These are phyloP conservation scores for Pristionchus maxplancki DNA, from an alignment of 2,888 invertebrate genomes.

Conservation along the genomic window DNA sequence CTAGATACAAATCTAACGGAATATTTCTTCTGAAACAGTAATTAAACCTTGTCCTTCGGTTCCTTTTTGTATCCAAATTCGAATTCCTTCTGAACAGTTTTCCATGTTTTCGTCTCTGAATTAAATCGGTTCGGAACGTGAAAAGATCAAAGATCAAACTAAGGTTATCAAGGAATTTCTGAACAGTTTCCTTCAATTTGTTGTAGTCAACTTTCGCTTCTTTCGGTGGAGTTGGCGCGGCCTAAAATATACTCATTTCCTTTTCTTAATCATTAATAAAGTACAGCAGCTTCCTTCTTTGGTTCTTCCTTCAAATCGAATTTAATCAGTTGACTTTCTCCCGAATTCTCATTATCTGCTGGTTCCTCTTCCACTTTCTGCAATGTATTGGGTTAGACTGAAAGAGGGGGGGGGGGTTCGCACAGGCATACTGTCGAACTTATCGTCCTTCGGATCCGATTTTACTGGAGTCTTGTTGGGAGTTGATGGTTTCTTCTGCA, in stretches of 20 bases:
- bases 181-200: constrained; percentile 36
- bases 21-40: not conserved
- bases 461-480: not conserved
- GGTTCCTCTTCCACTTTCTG: constrained; percentile 27
- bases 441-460: constrained; percentile 7
- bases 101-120: constrained; percentile 17
- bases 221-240: not conserved
- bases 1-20: not conserved
- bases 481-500: constrained; percentile 23
- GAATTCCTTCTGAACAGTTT: constrained; percentile 2
- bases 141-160: constrained; percentile 30
- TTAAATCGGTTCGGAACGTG: not conserved
- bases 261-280: not conserved
- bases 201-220: constrained; percentile 26
- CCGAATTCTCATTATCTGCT: constrained; percentile 30
- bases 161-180: constrained; percentile 35
- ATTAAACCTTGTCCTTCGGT: not conserved
- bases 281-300: not conserved
- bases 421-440: constrained; percentile 28
- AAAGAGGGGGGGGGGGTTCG: not conserved
- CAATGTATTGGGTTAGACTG: not conserved
- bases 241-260: not conserved
- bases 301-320: constrained; percentile 44
- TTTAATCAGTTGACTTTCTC: constrained; percentile 33
- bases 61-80: constrained; percentile 30